Conservation (phyloP, 1,140 invertebrate species). For the Lethrus apterus region DNA sequence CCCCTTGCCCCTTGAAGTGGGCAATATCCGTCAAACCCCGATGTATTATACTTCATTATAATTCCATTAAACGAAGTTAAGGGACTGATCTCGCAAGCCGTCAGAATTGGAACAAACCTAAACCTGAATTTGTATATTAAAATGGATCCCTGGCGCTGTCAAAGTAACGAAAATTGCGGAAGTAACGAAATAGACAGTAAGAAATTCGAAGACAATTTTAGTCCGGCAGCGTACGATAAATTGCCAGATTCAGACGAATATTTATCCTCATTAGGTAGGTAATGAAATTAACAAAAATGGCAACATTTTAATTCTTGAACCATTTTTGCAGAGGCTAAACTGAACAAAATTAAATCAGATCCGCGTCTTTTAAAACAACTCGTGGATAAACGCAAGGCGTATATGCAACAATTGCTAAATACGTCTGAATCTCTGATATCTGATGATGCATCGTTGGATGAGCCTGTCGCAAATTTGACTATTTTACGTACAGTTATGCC, state of each 20-base stretch:
- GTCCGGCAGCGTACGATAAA: constrained; percentile 22
- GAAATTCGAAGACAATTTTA: constrained; percentile 46
- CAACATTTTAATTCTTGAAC: constrained; percentile 1
- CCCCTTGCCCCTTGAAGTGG: no score
- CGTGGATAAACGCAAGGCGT: constrained; percentile 42
- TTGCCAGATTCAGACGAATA: constrained; percentile 41
- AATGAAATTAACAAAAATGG: constrained; percentile 7
- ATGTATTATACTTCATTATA: no score
- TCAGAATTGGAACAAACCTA: no score
- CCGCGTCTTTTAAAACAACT: constrained; percentile 43
- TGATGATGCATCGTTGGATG: constrained; percentile 34
- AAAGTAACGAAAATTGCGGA: no score
- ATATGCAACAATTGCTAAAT: constrained; percentile 41
- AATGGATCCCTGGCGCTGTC: no score
- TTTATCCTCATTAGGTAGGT: constrained; percentile 38
- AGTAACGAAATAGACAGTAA: no score
- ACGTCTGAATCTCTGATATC: constrained; percentile 16
- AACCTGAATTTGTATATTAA: no score
- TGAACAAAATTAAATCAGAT: constrained; percentile 43
- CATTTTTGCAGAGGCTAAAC: constrained; percentile 41
- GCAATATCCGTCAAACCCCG: no score
- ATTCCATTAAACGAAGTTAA: no score
- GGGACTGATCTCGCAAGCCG: no score
- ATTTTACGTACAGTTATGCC: constrained; percentile 42
- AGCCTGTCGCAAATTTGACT: constrained; percentile 36